These are phyloP conservation scores for Tautogolabrus adspersus DNA, from an alignment of 2,113 vertebrate genomes.

Conservation along the genomic window DNA sequence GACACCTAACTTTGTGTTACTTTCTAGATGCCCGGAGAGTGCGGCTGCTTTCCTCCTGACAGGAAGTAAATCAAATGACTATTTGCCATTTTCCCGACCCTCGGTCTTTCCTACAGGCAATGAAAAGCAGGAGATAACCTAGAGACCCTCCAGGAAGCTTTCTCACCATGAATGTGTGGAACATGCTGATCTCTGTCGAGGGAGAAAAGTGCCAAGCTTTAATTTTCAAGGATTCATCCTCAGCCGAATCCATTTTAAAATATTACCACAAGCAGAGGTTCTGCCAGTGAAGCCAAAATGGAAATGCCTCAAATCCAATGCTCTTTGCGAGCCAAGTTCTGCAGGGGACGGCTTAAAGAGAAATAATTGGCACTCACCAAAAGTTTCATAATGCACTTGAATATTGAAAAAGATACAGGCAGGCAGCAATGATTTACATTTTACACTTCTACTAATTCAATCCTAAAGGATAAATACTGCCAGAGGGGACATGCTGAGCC, in stretches of 20 bases:
- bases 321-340: conserved; percentile 10
- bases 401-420: conserved; percentile 5
- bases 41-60: neutral
- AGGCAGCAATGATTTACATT: conserved; percentile 4
- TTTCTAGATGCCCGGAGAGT: neutral
- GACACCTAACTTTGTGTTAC: neutral
- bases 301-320: conserved; percentile 18
- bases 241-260: conserved; percentile 30
- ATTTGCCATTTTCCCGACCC: conserved; percentile 8
- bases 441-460: conserved; percentile 6
- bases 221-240: conserved; percentile 20
- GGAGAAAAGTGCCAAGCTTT: neutral
- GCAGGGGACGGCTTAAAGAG: conserved; percentile 14
- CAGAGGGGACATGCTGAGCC: conserved; percentile 1
- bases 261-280: conserved; percentile 32
- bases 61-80: conserved; percentile 11
- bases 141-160: conserved; percentile 12
- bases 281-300: conserved; percentile 3
- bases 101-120: conserved; percentile 7
- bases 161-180: neutral
- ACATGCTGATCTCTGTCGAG: conserved; percentile 5
- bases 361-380: neutral
- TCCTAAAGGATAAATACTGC: neutral
- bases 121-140: conserved; percentile 19
- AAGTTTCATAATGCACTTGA: conserved; percentile 13